phyloP scores from a whole-genome alignment of 1,140 invertebrate genomes.

The Euglossa dilemma region DNA sequence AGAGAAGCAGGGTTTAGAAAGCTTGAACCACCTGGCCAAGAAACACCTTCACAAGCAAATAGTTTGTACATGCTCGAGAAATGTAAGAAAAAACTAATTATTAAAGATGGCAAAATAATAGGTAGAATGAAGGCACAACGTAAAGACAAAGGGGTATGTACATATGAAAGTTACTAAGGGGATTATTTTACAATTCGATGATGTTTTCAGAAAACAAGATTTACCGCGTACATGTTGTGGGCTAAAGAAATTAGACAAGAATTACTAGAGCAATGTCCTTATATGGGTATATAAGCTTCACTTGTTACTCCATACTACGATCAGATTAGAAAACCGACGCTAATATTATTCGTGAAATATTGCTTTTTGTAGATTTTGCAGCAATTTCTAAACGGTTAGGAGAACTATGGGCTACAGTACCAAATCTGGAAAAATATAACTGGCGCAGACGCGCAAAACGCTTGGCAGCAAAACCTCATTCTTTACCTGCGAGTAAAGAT shows the following conservation, averaged over 20 bases:
- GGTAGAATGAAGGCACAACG: slow-evolving; percentile 87
- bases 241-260: slow-evolving; percentile 91
- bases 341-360: slow-evolving; percentile 73
- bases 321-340: slow-evolving; percentile 9
- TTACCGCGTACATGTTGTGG: slow-evolving; percentile 96
- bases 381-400: slow-evolving; percentile 90
- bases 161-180: slow-evolving; percentile 42
- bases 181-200: slow-evolving; percentile 51
- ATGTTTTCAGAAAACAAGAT: slow-evolving; percentile 86
- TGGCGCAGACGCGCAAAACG: slow-evolving; percentile 90
- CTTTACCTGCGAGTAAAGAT: slow-evolving; percentile 70
- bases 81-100: slow-evolving; percentile 88
- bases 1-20: slow-evolving; percentile 82
- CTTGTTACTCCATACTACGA: slow-evolving; percentile 34
- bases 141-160: slow-evolving; percentile 89
- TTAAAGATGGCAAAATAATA: slow-evolving; percentile 89
- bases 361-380: slow-evolving; percentile 86
- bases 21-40: slow-evolving; percentile 82
- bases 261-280: slow-evolving; percentile 87
- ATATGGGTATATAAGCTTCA: slow-evolving; percentile 85
- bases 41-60: slow-evolving; percentile 83
- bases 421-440: slow-evolving; percentile 84
- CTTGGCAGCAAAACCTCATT: slow-evolving; percentile 83
- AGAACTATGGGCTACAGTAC: slow-evolving; percentile 92
- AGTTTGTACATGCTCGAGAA: slow-evolving; percentile 92